A percentile compares a stretch with the other conserved stretches of the same genome.
Evolutionary conservation across 92 coral and sea anemone species (phyloP).

Genomic region (Heliopora coerulea): DNA sequence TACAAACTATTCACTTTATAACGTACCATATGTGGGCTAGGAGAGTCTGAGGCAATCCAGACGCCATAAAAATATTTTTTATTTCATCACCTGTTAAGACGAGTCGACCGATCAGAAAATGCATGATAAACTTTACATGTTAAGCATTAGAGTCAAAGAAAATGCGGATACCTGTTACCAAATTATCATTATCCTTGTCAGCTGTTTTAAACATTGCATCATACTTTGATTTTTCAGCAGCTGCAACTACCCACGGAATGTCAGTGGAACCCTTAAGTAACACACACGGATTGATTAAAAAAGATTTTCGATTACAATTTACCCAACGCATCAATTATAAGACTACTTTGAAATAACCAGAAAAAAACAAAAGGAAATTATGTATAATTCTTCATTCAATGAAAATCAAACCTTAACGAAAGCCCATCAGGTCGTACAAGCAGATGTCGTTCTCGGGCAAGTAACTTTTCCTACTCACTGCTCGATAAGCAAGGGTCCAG

Average conservation of each 20-base stretch:
- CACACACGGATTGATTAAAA: too few species aligned
- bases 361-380: too few species aligned
- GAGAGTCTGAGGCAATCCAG: slow-evolving; percentile 85
- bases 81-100: slow-evolving; percentile 81
- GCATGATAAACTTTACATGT: not conserved
- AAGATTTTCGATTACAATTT: too few species aligned
- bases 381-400: too few species aligned
- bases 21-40: slow-evolving; percentile 95
- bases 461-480: too few species aligned
- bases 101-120: not conserved
- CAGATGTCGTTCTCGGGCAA: too few species aligned
- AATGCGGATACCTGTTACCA: slow-evolving; percentile 75
- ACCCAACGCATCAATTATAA: too few species aligned
- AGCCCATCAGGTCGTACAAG: too few species aligned
- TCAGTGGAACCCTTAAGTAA: slow-evolving; percentile 41
- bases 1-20: too few species aligned
- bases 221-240: slow-evolving; percentile 74
- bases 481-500: too few species aligned
- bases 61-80: slow-evolving; percentile 87
- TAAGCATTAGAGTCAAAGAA: not conserved
- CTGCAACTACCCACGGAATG: slow-evolving; percentile 79
- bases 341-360: too few species aligned
- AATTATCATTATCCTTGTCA: slow-evolving; percentile 90
- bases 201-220: slow-evolving; percentile 89
- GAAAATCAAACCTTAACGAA: too few species aligned